Evolutionary conservation across 2,888 invertebrate genomes (phyloP).

Genomic region (Pristionchus japonicus): DNA sequence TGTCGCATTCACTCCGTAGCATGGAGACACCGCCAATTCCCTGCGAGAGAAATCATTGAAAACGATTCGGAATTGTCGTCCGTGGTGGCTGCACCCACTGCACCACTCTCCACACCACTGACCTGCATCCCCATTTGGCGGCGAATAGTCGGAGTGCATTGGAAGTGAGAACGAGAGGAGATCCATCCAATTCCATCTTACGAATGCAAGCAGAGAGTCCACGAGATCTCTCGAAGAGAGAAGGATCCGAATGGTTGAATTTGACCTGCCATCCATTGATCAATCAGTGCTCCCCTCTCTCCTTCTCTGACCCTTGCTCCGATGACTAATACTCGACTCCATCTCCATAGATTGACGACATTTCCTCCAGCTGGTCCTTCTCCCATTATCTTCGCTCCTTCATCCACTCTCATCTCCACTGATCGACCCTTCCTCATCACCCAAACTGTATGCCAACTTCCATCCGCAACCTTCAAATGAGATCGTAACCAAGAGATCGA

Average conservation of each 20-base stretch:
- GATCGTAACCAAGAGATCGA: background rate
- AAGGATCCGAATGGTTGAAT: slow-evolving; percentile 79
- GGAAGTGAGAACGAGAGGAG: slow-evolving; percentile 53
- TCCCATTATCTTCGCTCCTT: slow-evolving; percentile 77
- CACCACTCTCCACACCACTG: background rate
- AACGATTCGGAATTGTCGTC: background rate
- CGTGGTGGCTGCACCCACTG: background rate
- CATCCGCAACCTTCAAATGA: slow-evolving; percentile 43
- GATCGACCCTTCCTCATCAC: slow-evolving; percentile 24
- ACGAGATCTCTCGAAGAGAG: slow-evolving; percentile 82
- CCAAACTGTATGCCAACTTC: slow-evolving; percentile 45
- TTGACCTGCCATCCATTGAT: slow-evolving; percentile 26
- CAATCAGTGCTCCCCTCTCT: background rate
- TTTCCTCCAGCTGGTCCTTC: slow-evolving; percentile 76
- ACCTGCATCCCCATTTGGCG: slow-evolving; percentile 76
- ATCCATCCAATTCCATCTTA: slow-evolving; percentile 80
- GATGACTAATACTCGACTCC: slow-evolving; percentile 56
- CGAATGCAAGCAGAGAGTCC: slow-evolving; percentile 94
- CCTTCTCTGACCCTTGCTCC: slow-evolving; percentile 55
- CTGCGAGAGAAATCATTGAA: background rate
- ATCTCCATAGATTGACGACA: slow-evolving; percentile 86
- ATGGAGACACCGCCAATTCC: slow-evolving; percentile 47
- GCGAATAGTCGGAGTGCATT: slow-evolving; percentile 70
- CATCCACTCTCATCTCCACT: slow-evolving; percentile 46
- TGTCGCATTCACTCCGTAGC: slow-evolving; percentile 79